Conservation (phyloP, 2,113 vertebrate species). For the Muntiacus reevesi region DNA sequence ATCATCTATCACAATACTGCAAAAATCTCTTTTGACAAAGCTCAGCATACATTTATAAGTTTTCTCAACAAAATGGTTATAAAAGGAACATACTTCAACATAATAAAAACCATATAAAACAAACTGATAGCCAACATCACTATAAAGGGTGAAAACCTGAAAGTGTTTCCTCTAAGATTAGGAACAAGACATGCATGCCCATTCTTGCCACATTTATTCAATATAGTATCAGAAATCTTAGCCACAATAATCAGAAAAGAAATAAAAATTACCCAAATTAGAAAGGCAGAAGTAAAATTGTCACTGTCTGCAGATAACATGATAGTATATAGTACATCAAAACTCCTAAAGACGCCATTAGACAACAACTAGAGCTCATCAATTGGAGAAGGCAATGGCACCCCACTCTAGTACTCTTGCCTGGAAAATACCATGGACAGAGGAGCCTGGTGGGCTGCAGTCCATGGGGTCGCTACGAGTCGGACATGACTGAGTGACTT, state of each 20-base stretch:
- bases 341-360: neutral
- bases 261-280: neutral
- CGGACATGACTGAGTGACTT: too few species aligned
- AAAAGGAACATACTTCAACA: neutral
- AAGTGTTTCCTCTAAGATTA: neutral
- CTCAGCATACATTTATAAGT: neutral
- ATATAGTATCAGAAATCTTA: neutral
- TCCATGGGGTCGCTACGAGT: too few species aligned
- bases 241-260: neutral
- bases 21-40: neutral
- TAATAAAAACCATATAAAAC: neutral
- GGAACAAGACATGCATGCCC: neutral
- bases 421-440: too few species aligned
- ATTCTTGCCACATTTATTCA: neutral
- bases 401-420: too few species aligned
- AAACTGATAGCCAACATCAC: neutral
- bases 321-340: neutral
- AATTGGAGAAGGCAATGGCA: neutral
- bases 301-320: neutral
- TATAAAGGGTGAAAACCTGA: neutral
- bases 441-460: too few species aligned
- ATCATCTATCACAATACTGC: neutral
- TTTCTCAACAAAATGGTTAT: neutral
- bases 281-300: neutral
- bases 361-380: neutral